These are phyloP conservation scores for Anarrhichthys ocellatus DNA, from an alignment of 2,113 vertebrate genomes.

Conservation along the genomic window DNA sequence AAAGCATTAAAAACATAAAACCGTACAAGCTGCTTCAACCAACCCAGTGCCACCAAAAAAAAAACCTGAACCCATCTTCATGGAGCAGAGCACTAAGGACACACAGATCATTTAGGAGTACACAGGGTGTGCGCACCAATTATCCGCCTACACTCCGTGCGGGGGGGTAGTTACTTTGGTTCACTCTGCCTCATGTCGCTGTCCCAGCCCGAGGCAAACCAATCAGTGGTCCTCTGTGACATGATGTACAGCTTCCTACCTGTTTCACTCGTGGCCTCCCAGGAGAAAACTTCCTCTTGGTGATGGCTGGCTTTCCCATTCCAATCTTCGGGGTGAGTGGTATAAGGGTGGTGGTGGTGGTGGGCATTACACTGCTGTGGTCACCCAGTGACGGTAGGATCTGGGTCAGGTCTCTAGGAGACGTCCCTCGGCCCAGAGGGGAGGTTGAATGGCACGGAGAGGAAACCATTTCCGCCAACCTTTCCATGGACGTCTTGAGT, in stretches of 20 bases:
- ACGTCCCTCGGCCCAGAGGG: slow-evolving; percentile 71
- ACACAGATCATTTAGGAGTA: not conserved
- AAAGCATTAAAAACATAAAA: slow-evolving; percentile 17
- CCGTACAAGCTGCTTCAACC: slow-evolving; percentile 1
- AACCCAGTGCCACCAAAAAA: not conserved
- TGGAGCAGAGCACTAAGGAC: not conserved
- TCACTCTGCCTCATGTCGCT: not conserved
- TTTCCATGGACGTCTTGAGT: slow-evolving; percentile 79
- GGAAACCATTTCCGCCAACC: slow-evolving; percentile 77
- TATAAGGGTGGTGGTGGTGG: slow-evolving; percentile 87
- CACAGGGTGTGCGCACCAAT: not conserved
- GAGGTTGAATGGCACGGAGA: slow-evolving; percentile 80
- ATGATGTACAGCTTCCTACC: slow-evolving; percentile 83
- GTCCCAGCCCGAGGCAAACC: not conserved
- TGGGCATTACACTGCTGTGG: slow-evolving; percentile 80
- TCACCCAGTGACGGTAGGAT: slow-evolving; percentile 77
- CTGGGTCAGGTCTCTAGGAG: slow-evolving; percentile 77
- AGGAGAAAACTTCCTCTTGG: slow-evolving; percentile 98
- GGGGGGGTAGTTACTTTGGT: not conserved
- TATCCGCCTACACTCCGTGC: not conserved
- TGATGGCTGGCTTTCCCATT: slow-evolving; percentile 99
- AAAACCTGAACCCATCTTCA: slow-evolving; percentile 6
- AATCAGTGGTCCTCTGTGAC: not conserved
- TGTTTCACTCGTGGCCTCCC: slow-evolving; percentile 98
- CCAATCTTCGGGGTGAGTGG: slow-evolving; percentile 97